Conservation (phyloP, 2,113 vertebrate genomes). For the Tragelaphus buxtoni region DNA sequence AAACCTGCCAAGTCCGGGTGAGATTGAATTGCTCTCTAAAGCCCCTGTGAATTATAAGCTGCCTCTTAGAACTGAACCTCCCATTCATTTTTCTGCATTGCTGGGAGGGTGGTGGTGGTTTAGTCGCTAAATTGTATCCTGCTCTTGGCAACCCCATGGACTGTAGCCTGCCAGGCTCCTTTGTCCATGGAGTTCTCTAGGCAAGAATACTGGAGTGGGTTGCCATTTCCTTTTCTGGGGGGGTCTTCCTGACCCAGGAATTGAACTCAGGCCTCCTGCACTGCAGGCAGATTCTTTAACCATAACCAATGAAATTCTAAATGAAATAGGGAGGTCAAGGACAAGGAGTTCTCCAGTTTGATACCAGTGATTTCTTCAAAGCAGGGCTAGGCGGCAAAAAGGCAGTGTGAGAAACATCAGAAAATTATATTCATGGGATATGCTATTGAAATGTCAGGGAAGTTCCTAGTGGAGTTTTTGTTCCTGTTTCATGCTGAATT, state of each 20-base stretch:
- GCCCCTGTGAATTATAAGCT: background rate
- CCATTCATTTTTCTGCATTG: background rate
- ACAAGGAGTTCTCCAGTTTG: background rate
- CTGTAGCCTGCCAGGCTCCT: background rate
- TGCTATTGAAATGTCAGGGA: background rate
- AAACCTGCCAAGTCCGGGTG: background rate
- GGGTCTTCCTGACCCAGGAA: background rate
- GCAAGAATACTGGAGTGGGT: background rate
- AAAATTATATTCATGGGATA: background rate
- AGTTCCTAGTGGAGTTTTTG: background rate
- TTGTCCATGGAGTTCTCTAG: background rate
- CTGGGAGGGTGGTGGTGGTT: background rate
- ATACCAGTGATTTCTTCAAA: background rate
- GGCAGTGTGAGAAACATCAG: background rate
- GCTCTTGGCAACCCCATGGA: background rate
- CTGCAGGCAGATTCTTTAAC: background rate
- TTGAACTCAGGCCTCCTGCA: background rate
- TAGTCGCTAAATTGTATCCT: background rate
- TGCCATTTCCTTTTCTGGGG: background rate
- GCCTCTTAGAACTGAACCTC: background rate
- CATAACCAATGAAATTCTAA: background rate
- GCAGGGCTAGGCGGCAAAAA: background rate
- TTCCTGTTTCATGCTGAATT: background rate
- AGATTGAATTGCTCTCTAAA: background rate
- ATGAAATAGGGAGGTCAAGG: background rate